phyloP scores from a whole-genome alignment of 2,797 vertebrate genomes.

The Coendou prehensilis region DNA sequence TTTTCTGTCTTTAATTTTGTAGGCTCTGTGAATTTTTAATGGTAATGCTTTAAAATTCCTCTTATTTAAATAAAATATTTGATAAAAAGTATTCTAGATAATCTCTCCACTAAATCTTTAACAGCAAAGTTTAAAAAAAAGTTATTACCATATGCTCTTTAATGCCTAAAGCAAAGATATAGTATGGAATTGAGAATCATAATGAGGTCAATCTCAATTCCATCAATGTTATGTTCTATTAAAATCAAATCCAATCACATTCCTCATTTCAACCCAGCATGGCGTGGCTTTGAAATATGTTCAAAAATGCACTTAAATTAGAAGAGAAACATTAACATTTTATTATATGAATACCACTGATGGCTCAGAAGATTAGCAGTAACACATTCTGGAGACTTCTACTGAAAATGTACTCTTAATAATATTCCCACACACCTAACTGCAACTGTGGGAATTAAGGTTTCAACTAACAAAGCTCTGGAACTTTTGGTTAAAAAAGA shows the following conservation, averaged over 20 bases:
- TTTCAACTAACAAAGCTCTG: constrained; percentile 55
- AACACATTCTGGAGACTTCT: constrained; percentile 76
- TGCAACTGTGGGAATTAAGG: constrained; percentile 3
- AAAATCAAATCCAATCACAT: constrained; percentile 86
- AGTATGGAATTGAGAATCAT: constrained; percentile 78
- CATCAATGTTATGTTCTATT: constrained; percentile 86
- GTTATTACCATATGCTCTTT: constrained; percentile 84
- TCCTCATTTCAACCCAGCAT: constrained; percentile 87
- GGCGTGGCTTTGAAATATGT: constrained; percentile 87
- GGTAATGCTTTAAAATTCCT: constrained; percentile 80
- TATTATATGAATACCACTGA: constrained; percentile 86
- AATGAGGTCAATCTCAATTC: constrained; percentile 86
- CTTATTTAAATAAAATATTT: constrained; percentile 86
- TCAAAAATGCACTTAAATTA: constrained; percentile 88
- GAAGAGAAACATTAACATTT: constrained; percentile 88
- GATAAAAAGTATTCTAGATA: constrained; percentile 84
- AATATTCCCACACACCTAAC: constrained; percentile 62
- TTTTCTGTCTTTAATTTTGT: constrained; percentile 82
- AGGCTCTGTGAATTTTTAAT: constrained; percentile 82
- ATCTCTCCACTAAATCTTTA: constrained; percentile 85
- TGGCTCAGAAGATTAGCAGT: constrained; percentile 80
- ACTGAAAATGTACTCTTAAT: constrained; percentile 72
- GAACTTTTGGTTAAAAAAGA: background rate
- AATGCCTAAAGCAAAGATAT: constrained; percentile 85
- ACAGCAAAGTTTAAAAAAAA: constrained; percentile 78